phyloP scores from a whole-genome alignment of 2,113 vertebrate species.

The Psilopogon haemacephalus region DNA sequence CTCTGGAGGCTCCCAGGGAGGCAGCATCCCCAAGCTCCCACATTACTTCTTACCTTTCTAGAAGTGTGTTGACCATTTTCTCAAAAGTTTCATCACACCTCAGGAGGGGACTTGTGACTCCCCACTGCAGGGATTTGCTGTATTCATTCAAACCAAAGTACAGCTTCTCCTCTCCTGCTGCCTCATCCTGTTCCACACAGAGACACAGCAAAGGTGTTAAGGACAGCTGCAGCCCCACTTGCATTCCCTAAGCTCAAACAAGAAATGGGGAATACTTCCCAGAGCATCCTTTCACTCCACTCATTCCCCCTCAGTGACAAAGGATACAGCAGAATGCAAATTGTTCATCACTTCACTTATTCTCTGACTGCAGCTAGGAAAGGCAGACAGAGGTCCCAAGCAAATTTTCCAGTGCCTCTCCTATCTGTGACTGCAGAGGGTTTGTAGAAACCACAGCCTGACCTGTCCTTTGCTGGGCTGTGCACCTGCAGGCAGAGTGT shows the following conservation, averaged over 20 bases:
- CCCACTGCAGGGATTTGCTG: constrained; percentile 94
- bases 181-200: constrained; percentile 80
- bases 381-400: not conserved
- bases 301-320: not conserved
- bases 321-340: not conserved
- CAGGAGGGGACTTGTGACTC: constrained; percentile 92
- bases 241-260: not conserved
- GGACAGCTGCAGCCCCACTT: not conserved
- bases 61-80: constrained; percentile 92
- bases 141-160: constrained; percentile 97
- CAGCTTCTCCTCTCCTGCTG: constrained; percentile 78
- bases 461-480: too few species aligned
- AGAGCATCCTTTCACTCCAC: not conserved
- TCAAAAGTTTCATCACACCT: constrained; percentile 96
- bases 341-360: not conserved
- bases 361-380: not conserved
- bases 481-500: too few species aligned
- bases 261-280: not conserved
- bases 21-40: not conserved
- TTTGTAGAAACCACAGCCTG: too few species aligned
- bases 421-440: not conserved
- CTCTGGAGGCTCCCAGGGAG: not conserved
- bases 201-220: constrained; percentile 39
- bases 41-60: constrained; percentile 85
- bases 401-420: not conserved